Evolutionary conservation across 2,797 vertebrate genomes (phyloP).

Genomic region (Geotrypetes seraphini): DNA sequence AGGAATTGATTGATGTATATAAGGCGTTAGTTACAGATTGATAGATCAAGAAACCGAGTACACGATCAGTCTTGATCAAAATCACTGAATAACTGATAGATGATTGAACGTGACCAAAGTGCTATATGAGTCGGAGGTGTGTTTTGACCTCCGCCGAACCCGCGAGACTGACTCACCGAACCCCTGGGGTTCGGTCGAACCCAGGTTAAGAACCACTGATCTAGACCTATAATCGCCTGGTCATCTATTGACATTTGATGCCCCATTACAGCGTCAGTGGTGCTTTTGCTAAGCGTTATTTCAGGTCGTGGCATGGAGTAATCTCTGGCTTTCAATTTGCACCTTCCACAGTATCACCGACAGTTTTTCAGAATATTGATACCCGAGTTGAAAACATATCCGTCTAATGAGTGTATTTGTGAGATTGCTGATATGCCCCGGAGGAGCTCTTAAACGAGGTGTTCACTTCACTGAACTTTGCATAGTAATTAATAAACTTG

Average conservation of each 20-base stretch:
- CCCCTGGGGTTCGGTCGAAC: too few species aligned
- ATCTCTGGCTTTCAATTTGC: constrained; percentile 6
- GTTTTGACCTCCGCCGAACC: too few species aligned
- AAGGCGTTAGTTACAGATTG: too few species aligned
- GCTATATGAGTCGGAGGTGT: too few species aligned
- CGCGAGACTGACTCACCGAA: too few species aligned
- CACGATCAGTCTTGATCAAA: too few species aligned
- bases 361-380: constrained; percentile 30
- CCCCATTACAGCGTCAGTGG: background rate
- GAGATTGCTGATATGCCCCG: constrained; percentile 14
- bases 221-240: too few species aligned
- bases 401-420: constrained; percentile 22
- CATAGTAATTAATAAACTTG: constrained; percentile 33
- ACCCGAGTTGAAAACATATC: constrained; percentile 20
- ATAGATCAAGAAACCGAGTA: too few species aligned
- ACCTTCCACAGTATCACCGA: constrained; percentile 5
- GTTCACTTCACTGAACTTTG: constrained; percentile 33
- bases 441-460: constrained; percentile 28
- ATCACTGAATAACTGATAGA: too few species aligned
- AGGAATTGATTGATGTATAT: too few species aligned
- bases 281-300: background rate
- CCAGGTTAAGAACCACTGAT: too few species aligned
- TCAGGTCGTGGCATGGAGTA: background rate
- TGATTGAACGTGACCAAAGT: too few species aligned
- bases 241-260: constrained; percentile 2